phyloP scores from a whole-genome alignment of 2,797 vertebrate species.

The Xiphophorus birchmanni region DNA sequence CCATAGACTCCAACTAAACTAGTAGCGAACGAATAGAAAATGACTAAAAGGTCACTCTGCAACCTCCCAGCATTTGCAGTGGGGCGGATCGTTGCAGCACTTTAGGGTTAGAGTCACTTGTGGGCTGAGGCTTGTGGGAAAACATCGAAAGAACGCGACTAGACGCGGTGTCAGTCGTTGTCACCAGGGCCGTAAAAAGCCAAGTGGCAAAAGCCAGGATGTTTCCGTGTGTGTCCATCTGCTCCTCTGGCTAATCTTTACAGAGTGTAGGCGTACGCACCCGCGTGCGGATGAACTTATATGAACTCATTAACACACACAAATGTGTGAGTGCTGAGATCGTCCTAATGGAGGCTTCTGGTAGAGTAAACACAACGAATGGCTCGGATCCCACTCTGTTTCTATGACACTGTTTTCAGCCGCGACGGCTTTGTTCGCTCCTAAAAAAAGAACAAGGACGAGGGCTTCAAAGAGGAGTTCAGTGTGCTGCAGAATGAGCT shows the following conservation, averaged over 20 bases:
- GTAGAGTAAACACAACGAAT: conserved; percentile 69
- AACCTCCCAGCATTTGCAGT: conserved; percentile 4
- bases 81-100: neutral
- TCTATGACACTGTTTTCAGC: conserved; percentile 61
- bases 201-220: conserved; percentile 51
- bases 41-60: conserved; percentile 9
- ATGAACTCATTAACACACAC: conserved; percentile 6
- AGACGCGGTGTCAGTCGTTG: conserved; percentile 26
- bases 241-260: conserved; percentile 68
- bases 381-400: conserved; percentile 56
- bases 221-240: conserved; percentile 66
- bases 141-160: conserved; percentile 56
- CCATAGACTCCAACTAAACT: conserved; percentile 17
- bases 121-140: conserved; percentile 8
- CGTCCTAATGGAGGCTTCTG: conserved; percentile 56
- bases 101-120: conserved; percentile 3
- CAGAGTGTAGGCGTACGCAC: conserved; percentile 27
- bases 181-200: conserved; percentile 30
- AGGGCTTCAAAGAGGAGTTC: conserved; percentile 9
- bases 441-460: conserved; percentile 8
- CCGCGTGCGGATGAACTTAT: conserved; percentile 16
- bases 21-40: conserved; percentile 18
- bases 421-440: conserved; percentile 52
- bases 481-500: conserved; percentile 3
- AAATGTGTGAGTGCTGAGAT: conserved; percentile 23